Percentiles rank a stretch among this genome's conserved stretches.
Conservation (phyloP, 2,888 invertebrate genomes). For the Escarpia spicata region DNA sequence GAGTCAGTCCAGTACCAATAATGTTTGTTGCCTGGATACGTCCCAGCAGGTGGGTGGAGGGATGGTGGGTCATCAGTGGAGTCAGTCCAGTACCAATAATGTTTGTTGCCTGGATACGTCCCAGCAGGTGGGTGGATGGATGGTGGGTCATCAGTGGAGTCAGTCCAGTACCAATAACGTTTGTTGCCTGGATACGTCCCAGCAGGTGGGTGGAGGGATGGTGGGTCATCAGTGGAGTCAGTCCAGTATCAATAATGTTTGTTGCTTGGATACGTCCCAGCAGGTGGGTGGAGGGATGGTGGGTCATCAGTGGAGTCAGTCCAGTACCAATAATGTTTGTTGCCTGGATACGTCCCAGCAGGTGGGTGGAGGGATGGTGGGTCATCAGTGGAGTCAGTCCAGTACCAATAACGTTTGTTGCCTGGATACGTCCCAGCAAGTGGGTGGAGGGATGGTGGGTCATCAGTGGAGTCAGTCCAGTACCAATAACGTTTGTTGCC, state of each 20-base stretch:
- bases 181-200: neutral
- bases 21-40: neutral
- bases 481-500: neutral
- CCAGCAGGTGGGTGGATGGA: neutral
- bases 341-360: neutral
- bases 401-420: neutral
- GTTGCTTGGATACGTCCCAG: neutral
- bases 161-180: neutral
- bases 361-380: neutral
- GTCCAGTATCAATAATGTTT: neutral
- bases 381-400: neutral
- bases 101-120: neutral
- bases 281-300: neutral
- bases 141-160: neutral
- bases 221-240: neutral
- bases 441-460: neutral
- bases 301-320: neutral
- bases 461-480: neutral
- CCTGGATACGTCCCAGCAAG: neutral
- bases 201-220: neutral
- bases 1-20: neutral
- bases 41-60: constrained; percentile 3
- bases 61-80: neutral
- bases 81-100: neutral
- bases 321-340: neutral